Conservation (phyloP, 2,888 invertebrate species). For the Drosophila silvestris region DNA sequence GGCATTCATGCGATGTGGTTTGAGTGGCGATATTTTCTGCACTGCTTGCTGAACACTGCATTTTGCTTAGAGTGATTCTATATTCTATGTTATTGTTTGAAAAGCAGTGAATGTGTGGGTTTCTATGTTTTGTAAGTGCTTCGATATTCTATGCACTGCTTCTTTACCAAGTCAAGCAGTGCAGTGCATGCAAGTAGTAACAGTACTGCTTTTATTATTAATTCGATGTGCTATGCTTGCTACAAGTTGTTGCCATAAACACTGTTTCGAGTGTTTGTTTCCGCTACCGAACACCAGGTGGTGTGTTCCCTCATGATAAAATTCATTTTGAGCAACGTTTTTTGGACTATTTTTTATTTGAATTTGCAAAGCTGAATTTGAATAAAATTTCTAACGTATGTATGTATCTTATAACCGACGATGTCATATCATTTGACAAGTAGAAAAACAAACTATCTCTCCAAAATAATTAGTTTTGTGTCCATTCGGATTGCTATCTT, state of each 20-base stretch:
- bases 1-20: neutral
- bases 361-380: neutral
- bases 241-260: neutral
- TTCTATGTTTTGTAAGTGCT: neutral
- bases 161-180: neutral
- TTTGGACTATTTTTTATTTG: neutral
- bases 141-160: neutral
- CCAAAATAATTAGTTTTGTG: neutral
- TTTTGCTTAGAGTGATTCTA: neutral
- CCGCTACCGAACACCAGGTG: neutral
- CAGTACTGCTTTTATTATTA: neutral
- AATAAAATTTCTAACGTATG: neutral
- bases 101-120: neutral
- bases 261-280: neutral
- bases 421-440: neutral
- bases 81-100: neutral
- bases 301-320: neutral
- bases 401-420: neutral
- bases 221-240: neutral
- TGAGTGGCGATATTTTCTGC: neutral
- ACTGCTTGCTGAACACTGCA: neutral
- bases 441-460: too few relatives aligned
- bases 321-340: neutral
- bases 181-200: neutral
- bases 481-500: neutral